These are phyloP conservation scores for Choloepus hoffmanni DNA, from an alignment of 2,113 vertebrate species.

Conservation along the genomic window DNA sequence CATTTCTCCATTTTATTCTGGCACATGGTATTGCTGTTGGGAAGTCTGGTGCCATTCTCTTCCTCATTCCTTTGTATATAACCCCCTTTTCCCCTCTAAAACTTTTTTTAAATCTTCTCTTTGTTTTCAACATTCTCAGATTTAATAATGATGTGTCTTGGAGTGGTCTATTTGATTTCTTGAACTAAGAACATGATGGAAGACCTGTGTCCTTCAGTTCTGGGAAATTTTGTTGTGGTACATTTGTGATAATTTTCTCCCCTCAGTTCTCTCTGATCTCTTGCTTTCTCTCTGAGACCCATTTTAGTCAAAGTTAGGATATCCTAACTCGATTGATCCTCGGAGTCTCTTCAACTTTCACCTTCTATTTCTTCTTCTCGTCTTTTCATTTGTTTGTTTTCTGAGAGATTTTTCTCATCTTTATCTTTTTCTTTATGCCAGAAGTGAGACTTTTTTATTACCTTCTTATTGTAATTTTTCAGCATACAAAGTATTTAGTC, in stretches of 20 bases:
- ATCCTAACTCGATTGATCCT: not conserved
- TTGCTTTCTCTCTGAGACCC: not conserved
- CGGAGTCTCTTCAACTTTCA: not conserved
- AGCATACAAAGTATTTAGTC: slow-evolving; percentile 84
- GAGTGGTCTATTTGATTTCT: not conserved
- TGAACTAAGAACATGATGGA: not conserved
- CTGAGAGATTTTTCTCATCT: not conserved
- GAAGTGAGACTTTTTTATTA: slow-evolving; percentile 79
- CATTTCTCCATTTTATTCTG: not conserved
- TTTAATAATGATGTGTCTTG: not conserved
- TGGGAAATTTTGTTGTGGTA: not conserved
- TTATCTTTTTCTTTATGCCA: not conserved
- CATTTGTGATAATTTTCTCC: not conserved
- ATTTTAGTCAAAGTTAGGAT: not conserved
- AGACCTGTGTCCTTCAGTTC: not conserved
- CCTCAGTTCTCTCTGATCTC: not conserved
- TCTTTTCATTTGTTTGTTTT: not conserved
- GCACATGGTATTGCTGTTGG: not conserved
- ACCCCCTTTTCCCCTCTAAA: not conserved
- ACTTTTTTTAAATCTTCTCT: not conserved
- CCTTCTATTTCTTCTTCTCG: not conserved
- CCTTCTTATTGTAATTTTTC: slow-evolving; percentile 72
- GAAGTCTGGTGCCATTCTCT: not conserved
- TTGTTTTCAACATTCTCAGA: not conserved
- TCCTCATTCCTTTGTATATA: not conserved